Percentiles rank a stretch among this genome's conserved stretches.
These are phyloP conservation scores for Orius insidiosus DNA, from an alignment of 1,140 invertebrate species.

Conservation along the genomic window DNA sequence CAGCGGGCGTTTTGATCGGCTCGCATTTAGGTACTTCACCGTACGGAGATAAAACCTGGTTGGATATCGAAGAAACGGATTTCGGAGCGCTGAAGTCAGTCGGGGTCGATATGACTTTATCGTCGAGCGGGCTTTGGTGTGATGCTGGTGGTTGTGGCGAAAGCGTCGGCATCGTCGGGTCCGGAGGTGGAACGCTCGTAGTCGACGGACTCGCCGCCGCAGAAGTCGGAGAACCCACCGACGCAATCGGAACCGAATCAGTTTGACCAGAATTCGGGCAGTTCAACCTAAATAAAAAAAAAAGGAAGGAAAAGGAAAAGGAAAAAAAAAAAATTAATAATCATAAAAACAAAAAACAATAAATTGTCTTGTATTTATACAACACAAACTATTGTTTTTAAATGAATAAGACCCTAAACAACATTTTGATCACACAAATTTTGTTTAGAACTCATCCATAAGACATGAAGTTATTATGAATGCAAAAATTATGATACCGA, in stretches of 20 bases:
- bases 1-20: conserved; percentile 18
- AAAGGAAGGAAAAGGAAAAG: background rate
- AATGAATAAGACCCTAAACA: too few species aligned
- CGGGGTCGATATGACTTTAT: conserved; percentile 27
- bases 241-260: conserved; percentile 42
- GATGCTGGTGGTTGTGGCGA: conserved; percentile 29
- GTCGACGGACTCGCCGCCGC: conserved; percentile 57
- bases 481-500: too few species aligned
- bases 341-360: conserved; percentile 7
- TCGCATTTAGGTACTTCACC: conserved; percentile 11
- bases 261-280: conserved; percentile 19
- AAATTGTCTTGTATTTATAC: conserved; percentile 11
- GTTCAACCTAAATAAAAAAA: background rate
- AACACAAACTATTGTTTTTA: too few species aligned
- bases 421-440: too few species aligned
- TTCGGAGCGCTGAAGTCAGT: conserved; percentile 31
- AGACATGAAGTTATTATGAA: too few species aligned
- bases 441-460: too few species aligned
- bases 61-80: conserved; percentile 35
- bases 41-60: conserved; percentile 28
- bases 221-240: conserved; percentile 53
- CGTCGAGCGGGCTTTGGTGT: conserved; percentile 31
- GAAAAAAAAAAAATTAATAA: conserved; percentile 5
- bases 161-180: conserved; percentile 57
- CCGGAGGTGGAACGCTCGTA: conserved; percentile 49